Base-by-base conservation (phyloP, 2,113 vertebrate genomes). In the Tetrao urogallus region DNA sequence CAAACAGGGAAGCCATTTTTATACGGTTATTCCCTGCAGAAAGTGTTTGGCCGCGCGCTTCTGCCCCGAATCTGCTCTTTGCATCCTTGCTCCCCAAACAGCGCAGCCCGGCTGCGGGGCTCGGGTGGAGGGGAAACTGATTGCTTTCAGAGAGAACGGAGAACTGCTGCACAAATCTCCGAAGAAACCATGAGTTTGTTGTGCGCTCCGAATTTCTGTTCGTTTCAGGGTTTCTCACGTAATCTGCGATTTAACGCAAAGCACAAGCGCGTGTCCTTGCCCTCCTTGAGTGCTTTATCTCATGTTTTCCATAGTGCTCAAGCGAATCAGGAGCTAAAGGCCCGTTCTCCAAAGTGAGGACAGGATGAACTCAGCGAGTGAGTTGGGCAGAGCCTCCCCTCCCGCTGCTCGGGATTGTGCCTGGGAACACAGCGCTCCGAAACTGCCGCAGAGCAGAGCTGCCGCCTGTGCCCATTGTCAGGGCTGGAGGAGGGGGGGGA, bases 331-430 rank as follows among this genome's bases (percentile, higher is more conserved):
- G 72, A 72, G 21, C 82, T 42, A 60, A 75, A 82, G 60, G 12
- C 12, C 36, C 11, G 11, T 28, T 81, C 90, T 74, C 76, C 52
- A 45, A 88, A 88, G 85, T 18, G 64, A 82, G 56, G 56, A 42
- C 56, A 32, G 63, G 45, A 48, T 76, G 12, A 47, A 89, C 61
- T 47, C 84, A 48, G 22, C 63, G 6, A 81, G 63, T 3, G 57
- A 38, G 50, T 52, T 65, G 75, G 92, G 79, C 74, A 22, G 45
- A 66, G 64, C 79, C 52, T 54, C 28, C 54, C 28, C 90, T 96
- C 92, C 93, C 5, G 93, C 96, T 88, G 93, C 92, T 96, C 72
- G 28, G 80, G 80, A 63, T 64, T 85, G 79, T 88, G 92, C 64
- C 61, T 43, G 82, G 32, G 82, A 95, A 74, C 79, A 56, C 72